A percentile compares a stretch with the other conserved stretches of the same genome.
Evolutionary conservation across 2,797 vertebrate genomes (phyloP).

Genomic region (Enteromius fasciolatus): DNA sequence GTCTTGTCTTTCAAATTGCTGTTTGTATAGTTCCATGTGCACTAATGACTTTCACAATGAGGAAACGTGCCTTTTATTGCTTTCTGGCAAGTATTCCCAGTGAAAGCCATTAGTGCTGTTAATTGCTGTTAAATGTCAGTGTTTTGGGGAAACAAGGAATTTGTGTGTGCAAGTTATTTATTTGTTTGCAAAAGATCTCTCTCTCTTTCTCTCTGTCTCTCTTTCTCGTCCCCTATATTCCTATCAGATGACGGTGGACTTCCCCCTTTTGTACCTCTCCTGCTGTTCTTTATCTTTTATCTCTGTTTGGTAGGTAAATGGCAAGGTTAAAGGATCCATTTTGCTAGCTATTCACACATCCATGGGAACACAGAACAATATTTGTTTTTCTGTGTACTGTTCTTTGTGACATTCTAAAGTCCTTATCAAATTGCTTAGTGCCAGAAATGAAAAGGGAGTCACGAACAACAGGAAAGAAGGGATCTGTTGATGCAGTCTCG

Average conservation of each 20-base stretch:
- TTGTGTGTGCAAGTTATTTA: constrained; percentile 11
- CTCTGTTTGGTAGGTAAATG: constrained; percentile 63
- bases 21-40: neutral
- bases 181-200: neutral
- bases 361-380: constrained; percentile 22
- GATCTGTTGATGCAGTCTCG: constrained; percentile 30
- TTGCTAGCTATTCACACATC: constrained; percentile 40
- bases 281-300: constrained; percentile 62
- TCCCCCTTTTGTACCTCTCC: constrained; percentile 55
- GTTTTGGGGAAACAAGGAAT: neutral
- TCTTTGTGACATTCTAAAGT: constrained; percentile 18
- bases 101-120: neutral
- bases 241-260: constrained; percentile 57
- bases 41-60: neutral
- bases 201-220: constrained; percentile 8
- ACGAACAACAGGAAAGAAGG: constrained; percentile 14
- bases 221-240: constrained; percentile 11
- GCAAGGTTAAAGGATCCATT: constrained; percentile 56
- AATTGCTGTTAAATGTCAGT: neutral
- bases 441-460: constrained; percentile 3
- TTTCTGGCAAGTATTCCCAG: neutral
- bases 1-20: neutral
- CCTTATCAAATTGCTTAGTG: neutral
- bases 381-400: constrained; percentile 38
- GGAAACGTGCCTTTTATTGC: neutral